Evolutionary conservation across 2,797 vertebrate species (phyloP).

Genomic region (Eospalax fontanierii): DNA sequence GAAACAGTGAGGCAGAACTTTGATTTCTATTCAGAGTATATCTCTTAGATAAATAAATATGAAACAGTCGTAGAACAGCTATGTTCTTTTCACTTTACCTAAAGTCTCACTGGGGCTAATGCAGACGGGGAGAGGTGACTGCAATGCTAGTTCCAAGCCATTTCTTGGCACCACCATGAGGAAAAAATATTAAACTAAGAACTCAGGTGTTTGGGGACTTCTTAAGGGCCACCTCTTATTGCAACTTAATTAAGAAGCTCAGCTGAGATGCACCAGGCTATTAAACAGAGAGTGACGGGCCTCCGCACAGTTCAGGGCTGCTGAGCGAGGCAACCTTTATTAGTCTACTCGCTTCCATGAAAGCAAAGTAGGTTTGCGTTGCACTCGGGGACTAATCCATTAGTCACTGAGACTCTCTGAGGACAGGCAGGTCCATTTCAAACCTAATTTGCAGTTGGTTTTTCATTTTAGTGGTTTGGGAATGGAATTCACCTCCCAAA

Average conservation of each 20-base stretch:
- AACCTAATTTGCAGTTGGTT: slow-evolving; percentile 82
- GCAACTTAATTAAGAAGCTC: slow-evolving; percentile 83
- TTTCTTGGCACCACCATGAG: not conserved
- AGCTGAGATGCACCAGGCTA: slow-evolving; percentile 59
- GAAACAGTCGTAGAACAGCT: not conserved
- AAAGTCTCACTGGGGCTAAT: not conserved
- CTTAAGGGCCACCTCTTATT: slow-evolving; percentile 75
- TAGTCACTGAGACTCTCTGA: slow-evolving; percentile 76
- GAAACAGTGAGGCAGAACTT: not conserved
- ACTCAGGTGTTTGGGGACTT: slow-evolving; percentile 73
- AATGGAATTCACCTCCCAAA: slow-evolving; percentile 81
- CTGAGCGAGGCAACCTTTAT: slow-evolving; percentile 32
- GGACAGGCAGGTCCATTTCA: slow-evolving; percentile 82
- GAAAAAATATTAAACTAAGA: slow-evolving; percentile 70
- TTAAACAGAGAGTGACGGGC: slow-evolving; percentile 51
- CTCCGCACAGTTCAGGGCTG: not conserved
- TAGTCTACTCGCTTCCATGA: slow-evolving; percentile 64
- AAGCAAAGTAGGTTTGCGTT: slow-evolving; percentile 80
- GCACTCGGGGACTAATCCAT: slow-evolving; percentile 77
- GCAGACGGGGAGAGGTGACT: not conserved
- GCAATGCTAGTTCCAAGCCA: not conserved
- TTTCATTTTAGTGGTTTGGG: slow-evolving; percentile 84
- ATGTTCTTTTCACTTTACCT: slow-evolving; percentile 7
- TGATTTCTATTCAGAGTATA: not conserved
- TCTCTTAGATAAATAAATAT: not conserved